Evolutionary conservation across 2,888 invertebrate genomes (phyloP), one percentile per base, ranked within the genome.

Genomic region (Xestia ashworthii): DNA sequence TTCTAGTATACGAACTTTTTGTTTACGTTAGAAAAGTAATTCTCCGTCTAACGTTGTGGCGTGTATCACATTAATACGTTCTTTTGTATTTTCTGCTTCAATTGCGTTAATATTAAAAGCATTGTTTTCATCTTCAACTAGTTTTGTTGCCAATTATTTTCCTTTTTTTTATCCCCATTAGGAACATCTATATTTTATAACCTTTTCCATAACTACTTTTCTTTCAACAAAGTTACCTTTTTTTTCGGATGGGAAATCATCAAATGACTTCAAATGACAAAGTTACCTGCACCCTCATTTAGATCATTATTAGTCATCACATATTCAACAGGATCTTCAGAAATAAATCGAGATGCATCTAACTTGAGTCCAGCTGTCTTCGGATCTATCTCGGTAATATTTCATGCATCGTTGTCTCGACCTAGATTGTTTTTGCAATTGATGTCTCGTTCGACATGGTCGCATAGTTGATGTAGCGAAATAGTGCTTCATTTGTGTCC

Each of bases 351-450:
- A 69, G 73, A 82, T 82, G 53, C 38, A 82, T 78, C 67, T 75
- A 60, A 78, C 25, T 60, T 68, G 73, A 48, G 58, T 85, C 85
- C 78, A 64, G 69, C 16, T 72, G 65, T 75, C 84, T 71, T 80
- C 69, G 69, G 64, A 86, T 75, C 68, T 78, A 76, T 86, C 86
- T 70, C 25, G 55, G 68, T 73, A 82, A 82, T 80, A 80, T 80
- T 82, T 86, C 74, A 81, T 76, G 78, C 71, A 64, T 77, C 84
- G 81, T 84, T 87, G 82, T 81, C 74, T 46, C 73, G 67, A 68
- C 78, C 81, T 74, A 80, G 75, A 86, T 79, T 73, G 80, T 82
- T 83, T 88, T 85, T 82, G 81, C 87, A 76, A 75, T 80, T 72
- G 76, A 83, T 76, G 74, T 83, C 76, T 73, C 60, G 75, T 70